These are phyloP conservation scores for Tanypteryx hageni DNA, from an alignment of 2,888 invertebrate species.

Conservation along the genomic window DNA sequence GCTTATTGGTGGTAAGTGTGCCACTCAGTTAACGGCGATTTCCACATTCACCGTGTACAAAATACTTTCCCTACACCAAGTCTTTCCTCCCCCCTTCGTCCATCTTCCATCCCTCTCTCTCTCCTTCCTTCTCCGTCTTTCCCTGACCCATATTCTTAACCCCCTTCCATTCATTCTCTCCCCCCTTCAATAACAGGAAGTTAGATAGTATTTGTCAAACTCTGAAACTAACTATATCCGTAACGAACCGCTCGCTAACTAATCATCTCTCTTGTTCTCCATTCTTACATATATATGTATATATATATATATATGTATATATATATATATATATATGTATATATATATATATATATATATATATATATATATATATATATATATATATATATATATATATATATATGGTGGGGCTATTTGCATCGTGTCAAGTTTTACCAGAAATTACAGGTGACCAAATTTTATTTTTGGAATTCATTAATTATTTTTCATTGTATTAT, in stretches of 20 bases:
- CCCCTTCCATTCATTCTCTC: not conserved
- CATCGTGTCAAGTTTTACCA: no score
- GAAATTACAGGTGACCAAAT: no score
- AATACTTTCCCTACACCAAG: not conserved
- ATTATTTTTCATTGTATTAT: no score
- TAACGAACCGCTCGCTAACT: not conserved
- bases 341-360: no score
- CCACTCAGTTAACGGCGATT: slow-evolving; percentile 13
- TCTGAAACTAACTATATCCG: not conserved
- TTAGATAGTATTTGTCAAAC: not conserved
- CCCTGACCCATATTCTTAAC: not conserved
- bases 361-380: no score
- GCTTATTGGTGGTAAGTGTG: slow-evolving; percentile 25
- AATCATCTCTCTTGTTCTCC: not conserved
- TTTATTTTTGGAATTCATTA: no score
- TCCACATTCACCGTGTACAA: not conserved
- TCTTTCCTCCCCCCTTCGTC: not conserved
- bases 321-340: no score
- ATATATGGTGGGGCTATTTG: no score
- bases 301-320: no score
- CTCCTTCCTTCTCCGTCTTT: not conserved
- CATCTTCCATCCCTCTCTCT: not conserved
- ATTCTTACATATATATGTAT: not conserved
- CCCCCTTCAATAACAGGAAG: not conserved
- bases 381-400: no score